A percentile compares a stretch with the other conserved stretches of the same genome.
phyloP scores from a whole-genome alignment of 2,113 vertebrate genomes.

The Tinamus guttatus region DNA sequence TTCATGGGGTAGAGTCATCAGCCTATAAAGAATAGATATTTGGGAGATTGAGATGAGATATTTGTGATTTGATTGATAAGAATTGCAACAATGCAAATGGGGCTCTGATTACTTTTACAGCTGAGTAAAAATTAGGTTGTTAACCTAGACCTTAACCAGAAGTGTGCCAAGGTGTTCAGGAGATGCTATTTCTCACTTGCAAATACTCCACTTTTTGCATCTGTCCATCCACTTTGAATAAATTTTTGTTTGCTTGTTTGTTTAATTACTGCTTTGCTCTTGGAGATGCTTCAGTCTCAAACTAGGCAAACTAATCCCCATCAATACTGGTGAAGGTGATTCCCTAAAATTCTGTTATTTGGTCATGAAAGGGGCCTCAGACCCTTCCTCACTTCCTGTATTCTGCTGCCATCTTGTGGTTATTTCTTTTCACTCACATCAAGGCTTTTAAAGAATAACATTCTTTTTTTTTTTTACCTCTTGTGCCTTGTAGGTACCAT shows the following conservation, averaged over 20 bases:
- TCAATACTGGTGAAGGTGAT: neutral
- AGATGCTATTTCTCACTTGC: neutral
- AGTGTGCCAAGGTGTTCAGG: neutral
- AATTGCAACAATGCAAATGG: neutral
- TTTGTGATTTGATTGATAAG: neutral
- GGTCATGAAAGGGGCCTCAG: neutral
- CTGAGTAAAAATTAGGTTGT: neutral
- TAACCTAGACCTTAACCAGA: neutral
- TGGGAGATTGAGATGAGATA: too few species aligned
- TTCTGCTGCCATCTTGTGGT: constrained; percentile 71
- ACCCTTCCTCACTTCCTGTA: neutral
- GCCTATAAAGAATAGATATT: neutral
- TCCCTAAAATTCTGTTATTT: neutral
- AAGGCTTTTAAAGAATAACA: neutral
- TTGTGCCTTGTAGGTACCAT: neutral
- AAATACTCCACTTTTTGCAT: neutral
- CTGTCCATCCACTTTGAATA: neutral
- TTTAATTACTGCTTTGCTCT: neutral
- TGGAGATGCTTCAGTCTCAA: neutral
- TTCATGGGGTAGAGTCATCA: neutral
- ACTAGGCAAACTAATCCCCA: neutral
- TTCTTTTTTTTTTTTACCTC: neutral
- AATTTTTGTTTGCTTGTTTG: neutral
- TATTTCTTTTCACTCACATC: neutral
- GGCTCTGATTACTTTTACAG: neutral